Percentiles rank a stretch among this genome's conserved stretches.
Evolutionary conservation across 1,140 invertebrate genomes (phyloP).

Genomic region (Drosophila chauvacae): DNA sequence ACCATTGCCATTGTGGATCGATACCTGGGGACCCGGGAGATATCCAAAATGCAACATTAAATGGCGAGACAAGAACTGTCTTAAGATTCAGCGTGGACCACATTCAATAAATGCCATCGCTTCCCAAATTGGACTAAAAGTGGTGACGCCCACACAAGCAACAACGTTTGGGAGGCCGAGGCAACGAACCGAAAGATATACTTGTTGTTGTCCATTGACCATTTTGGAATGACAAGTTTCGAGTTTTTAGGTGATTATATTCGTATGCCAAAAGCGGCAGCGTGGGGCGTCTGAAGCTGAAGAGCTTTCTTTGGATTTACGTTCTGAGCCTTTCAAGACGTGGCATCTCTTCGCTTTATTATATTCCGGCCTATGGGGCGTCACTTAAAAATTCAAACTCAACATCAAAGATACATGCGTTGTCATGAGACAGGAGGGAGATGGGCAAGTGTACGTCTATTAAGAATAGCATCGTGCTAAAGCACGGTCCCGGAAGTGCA

Average conservation of each 20-base stretch:
- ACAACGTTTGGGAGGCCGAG: conserved; percentile 12
- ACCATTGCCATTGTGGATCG: not conserved
- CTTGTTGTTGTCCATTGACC: conserved; percentile 24
- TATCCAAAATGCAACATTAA: no score
- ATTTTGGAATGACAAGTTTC: conserved; percentile 50
- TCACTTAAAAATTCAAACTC: conserved; percentile 16
- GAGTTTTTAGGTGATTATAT: conserved; percentile 47
- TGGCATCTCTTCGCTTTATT: conserved; percentile 13
- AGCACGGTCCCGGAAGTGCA: conserved; percentile 10
- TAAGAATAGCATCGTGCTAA: not conserved
- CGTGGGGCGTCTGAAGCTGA: not conserved
- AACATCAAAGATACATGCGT: conserved; percentile 16
- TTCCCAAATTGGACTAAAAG: conserved; percentile 35
- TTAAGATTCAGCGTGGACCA: conserved; percentile 2
- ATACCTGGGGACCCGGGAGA: not conserved
- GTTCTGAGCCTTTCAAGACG: not conserved
- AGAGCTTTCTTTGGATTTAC: conserved; percentile 27
- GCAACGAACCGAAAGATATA: conserved; percentile 30
- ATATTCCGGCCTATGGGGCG: conserved; percentile 11
- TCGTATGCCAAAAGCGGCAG: conserved; percentile 12
- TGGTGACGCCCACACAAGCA: conserved; percentile 19
- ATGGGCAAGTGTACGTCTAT: conserved; percentile 1
- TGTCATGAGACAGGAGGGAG: conserved; percentile 7
- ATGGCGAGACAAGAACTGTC: not conserved
- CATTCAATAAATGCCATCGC: conserved; percentile 10